phyloP scores from a whole-genome alignment of 2,888 invertebrate species.

The Neoascia interrupta region DNA sequence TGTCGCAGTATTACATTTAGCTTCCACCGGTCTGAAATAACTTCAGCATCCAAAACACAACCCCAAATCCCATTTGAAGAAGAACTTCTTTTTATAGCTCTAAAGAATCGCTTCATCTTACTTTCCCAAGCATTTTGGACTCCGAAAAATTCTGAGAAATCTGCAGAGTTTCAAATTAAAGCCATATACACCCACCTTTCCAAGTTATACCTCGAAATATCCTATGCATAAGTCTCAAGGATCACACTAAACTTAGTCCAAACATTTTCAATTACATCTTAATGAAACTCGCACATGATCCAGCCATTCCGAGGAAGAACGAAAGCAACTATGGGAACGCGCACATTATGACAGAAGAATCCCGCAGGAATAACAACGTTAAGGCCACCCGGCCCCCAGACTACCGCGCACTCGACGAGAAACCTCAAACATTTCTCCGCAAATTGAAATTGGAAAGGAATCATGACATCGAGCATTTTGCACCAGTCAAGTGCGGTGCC shows the following conservation, averaged over 20 bases:
- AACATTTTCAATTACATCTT: conserved; percentile 47
- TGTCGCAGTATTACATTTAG: no score
- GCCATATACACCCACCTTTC: neutral
- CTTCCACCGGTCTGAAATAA: no score
- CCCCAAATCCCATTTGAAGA: no score
- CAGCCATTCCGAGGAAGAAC: neutral
- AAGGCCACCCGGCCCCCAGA: no score
- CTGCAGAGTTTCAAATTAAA: no score
- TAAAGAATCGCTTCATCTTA: no score
- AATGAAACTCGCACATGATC: conserved; percentile 30
- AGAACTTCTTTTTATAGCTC: no score
- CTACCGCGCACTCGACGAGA: conserved; percentile 8
- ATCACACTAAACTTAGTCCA: conserved; percentile 38
- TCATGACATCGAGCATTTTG: conserved; percentile 44
- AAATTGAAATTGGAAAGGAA: conserved; percentile 64
- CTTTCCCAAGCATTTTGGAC: no score
- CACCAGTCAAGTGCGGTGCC: neutral
- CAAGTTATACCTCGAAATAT: neutral
- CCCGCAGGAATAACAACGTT: conserved; percentile 3
- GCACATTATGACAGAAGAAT: conserved; percentile 7
- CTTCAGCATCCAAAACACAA: no score
- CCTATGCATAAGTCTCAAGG: conserved; percentile 27
- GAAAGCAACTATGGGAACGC: neutral
- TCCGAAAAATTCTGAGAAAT: no score
- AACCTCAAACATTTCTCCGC: conserved; percentile 44